These are phyloP conservation scores for Equus przewalskii DNA, from an alignment of 2,113 vertebrate genomes.

Conservation along the genomic window DNA sequence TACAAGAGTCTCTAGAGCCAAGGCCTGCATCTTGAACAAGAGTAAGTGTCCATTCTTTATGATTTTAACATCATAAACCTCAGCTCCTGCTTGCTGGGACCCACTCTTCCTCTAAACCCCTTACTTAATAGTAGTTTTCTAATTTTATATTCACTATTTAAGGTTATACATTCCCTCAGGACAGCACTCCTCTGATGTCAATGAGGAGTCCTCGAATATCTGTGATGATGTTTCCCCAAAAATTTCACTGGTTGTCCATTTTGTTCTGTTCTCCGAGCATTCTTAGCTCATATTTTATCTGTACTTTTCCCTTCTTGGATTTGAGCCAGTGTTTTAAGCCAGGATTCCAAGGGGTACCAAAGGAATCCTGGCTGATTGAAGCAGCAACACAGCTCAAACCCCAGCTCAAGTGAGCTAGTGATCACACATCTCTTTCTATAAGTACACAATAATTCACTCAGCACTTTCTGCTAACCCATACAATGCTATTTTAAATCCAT, in stretches of 20 bases:
- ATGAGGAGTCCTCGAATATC: background rate
- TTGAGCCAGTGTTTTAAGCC: background rate
- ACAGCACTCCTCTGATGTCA: background rate
- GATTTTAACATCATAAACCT: background rate
- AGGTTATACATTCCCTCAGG: background rate
- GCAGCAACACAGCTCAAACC: background rate
- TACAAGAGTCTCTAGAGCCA: background rate
- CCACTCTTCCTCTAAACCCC: background rate
- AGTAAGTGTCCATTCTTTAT: background rate
- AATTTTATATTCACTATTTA: background rate
- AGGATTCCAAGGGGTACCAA: background rate
- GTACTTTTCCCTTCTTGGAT: background rate
- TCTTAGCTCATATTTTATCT: background rate
- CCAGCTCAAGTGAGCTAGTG: background rate
- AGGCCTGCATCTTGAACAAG: background rate
- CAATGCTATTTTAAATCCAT: background rate
- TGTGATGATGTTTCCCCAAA: background rate
- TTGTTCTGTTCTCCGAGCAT: background rate
- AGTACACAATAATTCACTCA: background rate
- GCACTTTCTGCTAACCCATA: background rate
- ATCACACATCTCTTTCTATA: background rate
- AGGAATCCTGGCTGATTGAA: background rate
- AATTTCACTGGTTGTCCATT: background rate
- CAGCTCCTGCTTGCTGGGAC: background rate
- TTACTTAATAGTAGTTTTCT: background rate